Evolutionary conservation across 2,113 vertebrate species (phyloP), one percentile per base, ranked within the genome.

Genomic region (Podarcis cretensis): DNA sequence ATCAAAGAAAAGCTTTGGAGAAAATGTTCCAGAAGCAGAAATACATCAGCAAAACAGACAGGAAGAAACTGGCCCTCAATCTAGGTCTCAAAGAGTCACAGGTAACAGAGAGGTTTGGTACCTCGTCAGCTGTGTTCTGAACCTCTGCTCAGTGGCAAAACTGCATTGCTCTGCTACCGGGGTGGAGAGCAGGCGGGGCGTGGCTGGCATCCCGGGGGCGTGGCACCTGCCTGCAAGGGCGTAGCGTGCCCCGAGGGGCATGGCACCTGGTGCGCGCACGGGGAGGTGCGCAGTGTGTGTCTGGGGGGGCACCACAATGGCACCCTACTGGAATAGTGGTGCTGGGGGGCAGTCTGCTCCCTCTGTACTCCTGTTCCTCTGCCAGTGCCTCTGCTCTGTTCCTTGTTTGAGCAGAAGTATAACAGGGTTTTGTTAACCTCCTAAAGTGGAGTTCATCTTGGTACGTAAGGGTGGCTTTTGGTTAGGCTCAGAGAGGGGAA

Each of bases 21-120:
- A 99, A 97, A 96, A 99, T 98, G 91, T 99, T 99, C 94, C 97
- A 98, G 92, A 98, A 98, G 92, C 99, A 99, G 96, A 99, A 99
- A 92, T 99, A 99, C 90, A 99, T 99, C 96, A 99, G 98, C 96
- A 99, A 99, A 95, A 98, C 97, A 78, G 98, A 99, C 93, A 96
- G 99, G 83, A 98, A 98, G 97, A 98, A 98, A 95, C 96, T 99
- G 87, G 98, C 99, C 80, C 94, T 97, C 87, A 98, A 95, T 90
- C 98, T 99, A 91, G 98, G 98, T 88, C 97, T 99, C 78, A 99
- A 99, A 92, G 99, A 99, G 91, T 98, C 99, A 89, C 99, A 99
- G 99, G 99, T 99, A 98, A 98, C 25, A 68, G 43, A 48, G 48
- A 48, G 48, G 9, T 48, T 48, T 48, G 48, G 48, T 5, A 13